Base-by-base conservation (phyloP, 2,888 invertebrate genomes). In the Zygogramma bicolorata region DNA sequence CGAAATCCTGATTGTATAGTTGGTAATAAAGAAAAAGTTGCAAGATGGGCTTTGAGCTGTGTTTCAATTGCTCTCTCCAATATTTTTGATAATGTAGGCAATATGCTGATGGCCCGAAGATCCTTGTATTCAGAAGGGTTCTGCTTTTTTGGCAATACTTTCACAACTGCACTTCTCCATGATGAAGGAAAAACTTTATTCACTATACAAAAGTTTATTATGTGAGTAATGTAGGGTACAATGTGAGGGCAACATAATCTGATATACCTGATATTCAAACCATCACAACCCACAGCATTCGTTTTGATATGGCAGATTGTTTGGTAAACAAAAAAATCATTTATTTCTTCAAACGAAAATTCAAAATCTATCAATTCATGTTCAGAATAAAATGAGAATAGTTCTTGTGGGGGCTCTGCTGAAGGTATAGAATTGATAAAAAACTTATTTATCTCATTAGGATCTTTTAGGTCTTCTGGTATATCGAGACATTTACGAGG, bases 81-180 rank as follows among this genome's bases (percentile, higher is more conserved):
- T n/a, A n/a, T n/a, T n/a, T n/a, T n/a, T n/a, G n/a, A n/a, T n/a
- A n/a, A n/a, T n/a, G n/a, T n/a, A n/a, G n/a, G n/a, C n/a, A n/a
- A n/a, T n/a, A n/a, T 67, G 20, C 59, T 40, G 10, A 66, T 58
- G 1, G 31, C 34, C 8, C 57, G 29, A 13, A 57, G n/a, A 31
- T 66, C 58, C 13, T 58, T 66, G 5, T 57, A 53, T 31, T 58
- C 34, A 7, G 34, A 57, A 10, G 66, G 65, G 46, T 34, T 57
- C 31, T 57, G 38, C 13, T 66, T 58, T 27, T 66, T 66, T 31
- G 66, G 66, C n/a, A n/a, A n/a, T n/a, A n/a, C n/a, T n/a, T n/a
- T n/a, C 38, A 65, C 18, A n/a, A 53, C 53, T 20, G 13, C 27
- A 49, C 49, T 31, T 46, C 27, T 49, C 31, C 7, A 46, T 20